A percentile compares a stretch with the other conserved stretches of the same genome.
Evolutionary conservation across 1,140 invertebrate species (phyloP).

Genomic region (Drosophila tani): DNA sequence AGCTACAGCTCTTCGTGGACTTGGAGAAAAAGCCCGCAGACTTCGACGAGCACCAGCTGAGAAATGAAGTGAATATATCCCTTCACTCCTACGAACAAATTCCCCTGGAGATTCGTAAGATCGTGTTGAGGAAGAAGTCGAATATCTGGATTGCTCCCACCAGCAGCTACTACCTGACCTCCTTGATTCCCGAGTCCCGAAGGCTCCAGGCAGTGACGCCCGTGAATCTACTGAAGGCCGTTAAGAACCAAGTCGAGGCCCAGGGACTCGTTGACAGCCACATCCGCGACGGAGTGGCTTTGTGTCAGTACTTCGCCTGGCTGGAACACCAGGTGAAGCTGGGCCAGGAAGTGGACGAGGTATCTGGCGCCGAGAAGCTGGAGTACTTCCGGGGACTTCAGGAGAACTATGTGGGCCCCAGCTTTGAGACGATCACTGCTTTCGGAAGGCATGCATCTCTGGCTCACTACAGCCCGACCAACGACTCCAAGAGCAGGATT

Average conservation of each 20-base stretch:
- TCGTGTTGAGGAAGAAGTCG: conserved; percentile 57
- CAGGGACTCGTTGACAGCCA: conserved; percentile 94
- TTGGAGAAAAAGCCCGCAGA: conserved; percentile 86
- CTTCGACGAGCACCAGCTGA: conserved; percentile 88
- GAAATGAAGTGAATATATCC: conserved; percentile 86
- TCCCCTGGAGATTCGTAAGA: conserved; percentile 83
- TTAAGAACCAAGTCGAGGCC: conserved; percentile 97
- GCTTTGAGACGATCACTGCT: conserved; percentile 97
- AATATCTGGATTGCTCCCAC: conserved; percentile 89
- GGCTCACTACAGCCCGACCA: conserved; percentile 95
- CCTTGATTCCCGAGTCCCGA: conserved; percentile 87
- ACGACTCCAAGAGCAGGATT: conserved; percentile 89
- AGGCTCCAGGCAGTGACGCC: conserved; percentile 85
- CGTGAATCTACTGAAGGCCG: conserved; percentile 91
- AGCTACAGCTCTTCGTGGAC: conserved; percentile 91
- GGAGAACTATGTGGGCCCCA: conserved; percentile 93
- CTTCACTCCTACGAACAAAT: conserved; percentile 88
- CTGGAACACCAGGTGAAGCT: conserved; percentile 90
- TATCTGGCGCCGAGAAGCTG: conserved; percentile 93
- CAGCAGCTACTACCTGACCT: conserved; percentile 89
- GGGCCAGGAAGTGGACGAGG: conserved; percentile 91
- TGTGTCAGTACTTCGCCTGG: conserved; percentile 98
- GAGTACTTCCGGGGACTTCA: conserved; percentile 92
- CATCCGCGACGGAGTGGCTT: conserved; percentile 95
- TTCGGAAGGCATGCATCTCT: conserved; percentile 96